Percentiles rank a stretch among this genome's conserved stretches.
Evolutionary conservation across 2,113 vertebrate species (phyloP).

Genomic region (Malaclemys terrapin): DNA sequence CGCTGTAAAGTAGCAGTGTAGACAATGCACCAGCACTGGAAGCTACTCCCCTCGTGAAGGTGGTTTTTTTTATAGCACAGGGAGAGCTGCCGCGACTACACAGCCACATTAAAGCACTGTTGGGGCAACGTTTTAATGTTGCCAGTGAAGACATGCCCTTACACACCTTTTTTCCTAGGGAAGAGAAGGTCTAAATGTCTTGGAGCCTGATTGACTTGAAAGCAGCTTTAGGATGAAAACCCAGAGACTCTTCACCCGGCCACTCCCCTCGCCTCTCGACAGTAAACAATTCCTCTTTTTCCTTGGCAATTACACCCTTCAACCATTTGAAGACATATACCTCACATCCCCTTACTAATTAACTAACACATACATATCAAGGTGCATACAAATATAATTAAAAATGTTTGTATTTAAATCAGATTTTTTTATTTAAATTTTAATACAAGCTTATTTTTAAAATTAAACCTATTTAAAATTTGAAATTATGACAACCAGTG

Average conservation of each 20-base stretch:
- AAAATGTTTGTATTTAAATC: neutral
- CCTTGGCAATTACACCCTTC: neutral
- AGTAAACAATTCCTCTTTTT: neutral
- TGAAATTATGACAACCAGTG: neutral
- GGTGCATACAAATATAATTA: neutral
- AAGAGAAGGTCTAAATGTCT: neutral
- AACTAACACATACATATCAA: neutral
- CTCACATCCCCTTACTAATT: neutral
- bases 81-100: no score
- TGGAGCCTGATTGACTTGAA: fast-evolving
- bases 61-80: no score
- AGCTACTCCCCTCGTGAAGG: no score
- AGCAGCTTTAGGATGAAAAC: fast-evolving
- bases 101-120: no score
- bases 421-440: neutral
- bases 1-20: no score
- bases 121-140: no score
- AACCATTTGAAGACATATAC: neutral
- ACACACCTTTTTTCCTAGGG: no score
- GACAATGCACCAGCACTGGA: no score
- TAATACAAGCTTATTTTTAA: neutral
- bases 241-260: fast-evolving
- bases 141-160: no score
- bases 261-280: neutral
- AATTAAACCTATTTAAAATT: neutral